A percentile compares a stretch with the other conserved stretches of the same genome.
Evolutionary conservation across 2,888 invertebrate genomes (phyloP).

Genomic region (Caradrina kadenii): DNA sequence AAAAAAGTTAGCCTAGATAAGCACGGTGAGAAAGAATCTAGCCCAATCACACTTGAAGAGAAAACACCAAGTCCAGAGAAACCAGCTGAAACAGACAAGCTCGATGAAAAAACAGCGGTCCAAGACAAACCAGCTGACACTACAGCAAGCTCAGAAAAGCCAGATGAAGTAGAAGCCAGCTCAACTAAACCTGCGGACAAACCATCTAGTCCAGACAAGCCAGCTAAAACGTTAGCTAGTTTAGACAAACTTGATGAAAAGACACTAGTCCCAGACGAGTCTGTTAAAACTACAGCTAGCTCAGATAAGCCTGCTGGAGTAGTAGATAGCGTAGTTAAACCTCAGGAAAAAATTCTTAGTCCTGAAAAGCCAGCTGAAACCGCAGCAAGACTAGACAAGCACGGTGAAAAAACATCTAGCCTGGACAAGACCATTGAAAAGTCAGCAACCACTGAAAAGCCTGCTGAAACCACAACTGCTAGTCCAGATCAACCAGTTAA

Average conservation of each 20-base stretch:
- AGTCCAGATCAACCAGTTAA: neutral
- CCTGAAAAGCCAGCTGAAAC: slow-evolving; percentile 2
- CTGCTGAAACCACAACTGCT: slow-evolving; percentile 1
- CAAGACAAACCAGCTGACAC: slow-evolving; percentile 21
- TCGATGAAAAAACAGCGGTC: no score
- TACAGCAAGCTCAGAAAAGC: neutral
- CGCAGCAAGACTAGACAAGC: neutral
- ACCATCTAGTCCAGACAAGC: neutral
- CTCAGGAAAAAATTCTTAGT: slow-evolving; percentile 30
- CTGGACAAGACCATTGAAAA: slow-evolving; percentile 7
- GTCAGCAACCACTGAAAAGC: neutral
- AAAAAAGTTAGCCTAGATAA: slow-evolving; percentile 17
- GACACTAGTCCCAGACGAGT: neutral
- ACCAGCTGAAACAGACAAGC: slow-evolving; percentile 22
- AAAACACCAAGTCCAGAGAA: slow-evolving; percentile 16
- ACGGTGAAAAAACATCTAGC: neutral
- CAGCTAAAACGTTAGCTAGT: neutral
- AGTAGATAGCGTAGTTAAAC: neutral
- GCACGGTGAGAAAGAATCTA: slow-evolving; percentile 36
- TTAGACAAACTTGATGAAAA: neutral
- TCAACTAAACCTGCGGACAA: slow-evolving; percentile 8
- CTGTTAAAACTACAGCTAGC: neutral
- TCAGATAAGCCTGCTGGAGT: slow-evolving; percentile 17
- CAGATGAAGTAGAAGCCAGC: neutral
- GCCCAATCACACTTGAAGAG: slow-evolving; percentile 14